phyloP scores from a whole-genome alignment of 2,888 invertebrate genomes.

The Lamellibrachia satsuma region DNA sequence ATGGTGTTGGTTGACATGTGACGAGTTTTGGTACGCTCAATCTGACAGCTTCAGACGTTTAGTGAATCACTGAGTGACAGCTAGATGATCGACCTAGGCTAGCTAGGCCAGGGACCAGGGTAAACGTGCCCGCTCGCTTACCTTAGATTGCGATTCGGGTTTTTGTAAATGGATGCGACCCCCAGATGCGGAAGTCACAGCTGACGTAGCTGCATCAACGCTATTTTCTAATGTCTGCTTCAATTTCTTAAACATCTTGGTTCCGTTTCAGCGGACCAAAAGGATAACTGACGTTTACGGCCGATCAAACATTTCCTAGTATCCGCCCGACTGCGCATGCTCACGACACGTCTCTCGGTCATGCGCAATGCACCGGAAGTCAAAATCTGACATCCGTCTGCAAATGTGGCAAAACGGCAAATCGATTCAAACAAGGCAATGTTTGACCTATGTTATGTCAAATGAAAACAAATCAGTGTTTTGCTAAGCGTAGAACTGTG shows the following conservation, averaged over 20 bases:
- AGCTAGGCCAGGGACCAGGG: not conserved
- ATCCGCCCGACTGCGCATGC: not conserved
- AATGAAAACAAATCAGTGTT: not conserved
- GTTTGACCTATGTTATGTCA: not conserved
- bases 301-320: conserved; percentile 6
- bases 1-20: too few species aligned
- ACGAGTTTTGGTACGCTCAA: not conserved
- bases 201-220: not conserved
- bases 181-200: not conserved
- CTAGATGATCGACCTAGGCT: not conserved
- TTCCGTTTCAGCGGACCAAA: not conserved
- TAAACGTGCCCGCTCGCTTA: not conserved
- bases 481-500: not conserved
- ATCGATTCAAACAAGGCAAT: not conserved
- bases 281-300: not conserved
- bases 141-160: not conserved
- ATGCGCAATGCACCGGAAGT: not conserved
- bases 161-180: conserved; percentile 5
- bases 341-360: not conserved
- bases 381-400: not conserved
- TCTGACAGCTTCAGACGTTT: not conserved
- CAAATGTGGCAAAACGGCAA: not conserved
- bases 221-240: conserved; percentile 3
- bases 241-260: conserved; percentile 5
- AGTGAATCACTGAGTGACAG: not conserved